phyloP scores from a whole-genome alignment of 2,797 vertebrate species.

The Enteromius thamalakanensis region DNA sequence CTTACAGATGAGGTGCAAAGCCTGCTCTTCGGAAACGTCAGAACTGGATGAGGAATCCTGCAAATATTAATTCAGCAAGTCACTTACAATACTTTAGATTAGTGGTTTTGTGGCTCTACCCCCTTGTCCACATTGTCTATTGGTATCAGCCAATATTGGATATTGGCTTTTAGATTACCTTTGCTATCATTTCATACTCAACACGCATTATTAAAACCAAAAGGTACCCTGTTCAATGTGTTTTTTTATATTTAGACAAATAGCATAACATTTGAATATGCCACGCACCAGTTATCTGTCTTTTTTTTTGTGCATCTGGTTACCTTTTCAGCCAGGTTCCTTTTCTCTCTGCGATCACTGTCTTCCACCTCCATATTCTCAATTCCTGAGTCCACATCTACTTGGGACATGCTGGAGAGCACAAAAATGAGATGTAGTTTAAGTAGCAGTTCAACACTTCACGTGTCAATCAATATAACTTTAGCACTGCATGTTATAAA shows the following conservation, averaged over 20 bases:
- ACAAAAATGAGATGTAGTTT: constrained; percentile 3
- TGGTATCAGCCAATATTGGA: neutral
- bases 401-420: constrained; percentile 93
- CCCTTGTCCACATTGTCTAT: neutral
- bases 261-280: neutral
- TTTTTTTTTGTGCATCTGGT: neutral
- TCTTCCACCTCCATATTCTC: constrained; percentile 99
- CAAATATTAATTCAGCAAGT: neutral
- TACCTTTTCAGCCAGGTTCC: constrained; percentile 95
- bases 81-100: neutral
- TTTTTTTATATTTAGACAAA: neutral
- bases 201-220: neutral
- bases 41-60: constrained; percentile 89
- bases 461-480: neutral
- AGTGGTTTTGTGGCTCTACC: neutral
- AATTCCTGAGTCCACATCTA: constrained; percentile 99
- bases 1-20: constrained; percentile 97
- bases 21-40: constrained; percentile 96
- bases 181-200: neutral
- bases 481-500: neutral
- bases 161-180: neutral
- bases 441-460: neutral
- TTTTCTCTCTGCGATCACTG: constrained; percentile 94
- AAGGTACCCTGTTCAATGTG: neutral
- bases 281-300: neutral